A percentile compares a stretch with the other conserved stretches of the same genome.
phyloP scores from a whole-genome alignment of 2,797 vertebrate species.

The Potorous gilbertii region DNA sequence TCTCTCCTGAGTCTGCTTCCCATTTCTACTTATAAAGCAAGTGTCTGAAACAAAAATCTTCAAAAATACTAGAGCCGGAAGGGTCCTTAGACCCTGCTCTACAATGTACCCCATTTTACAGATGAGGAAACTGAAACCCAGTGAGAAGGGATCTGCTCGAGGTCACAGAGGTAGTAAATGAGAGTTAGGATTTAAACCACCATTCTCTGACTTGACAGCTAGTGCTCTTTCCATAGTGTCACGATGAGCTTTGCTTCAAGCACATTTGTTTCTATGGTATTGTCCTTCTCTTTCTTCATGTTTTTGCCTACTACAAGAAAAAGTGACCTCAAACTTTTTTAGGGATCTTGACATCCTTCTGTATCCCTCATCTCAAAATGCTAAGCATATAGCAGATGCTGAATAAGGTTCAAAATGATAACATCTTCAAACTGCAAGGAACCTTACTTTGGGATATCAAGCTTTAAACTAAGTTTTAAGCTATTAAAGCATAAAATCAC shows the following conservation, averaged over 20 bases:
- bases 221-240: neutral
- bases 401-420: neutral
- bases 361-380: neutral
- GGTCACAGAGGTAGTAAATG: neutral
- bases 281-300: neutral
- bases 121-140: neutral
- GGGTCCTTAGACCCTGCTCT: neutral
- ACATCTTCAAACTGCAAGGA: neutral
- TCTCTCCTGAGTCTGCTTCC: neutral
- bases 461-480: neutral
- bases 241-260: neutral
- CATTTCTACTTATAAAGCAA: neutral
- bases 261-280: neutral
- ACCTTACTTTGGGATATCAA: neutral
- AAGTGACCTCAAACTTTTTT: neutral
- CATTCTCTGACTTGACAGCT: neutral
- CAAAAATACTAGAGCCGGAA: neutral
- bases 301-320: neutral
- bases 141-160: neutral
- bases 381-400: neutral
- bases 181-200: neutral
- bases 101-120: neutral
- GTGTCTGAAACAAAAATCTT: neutral
- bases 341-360: neutral
- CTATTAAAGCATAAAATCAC: no score